Evolutionary conservation across 2,797 vertebrate genomes (phyloP).

Genomic region (Enteromius argenteus): DNA sequence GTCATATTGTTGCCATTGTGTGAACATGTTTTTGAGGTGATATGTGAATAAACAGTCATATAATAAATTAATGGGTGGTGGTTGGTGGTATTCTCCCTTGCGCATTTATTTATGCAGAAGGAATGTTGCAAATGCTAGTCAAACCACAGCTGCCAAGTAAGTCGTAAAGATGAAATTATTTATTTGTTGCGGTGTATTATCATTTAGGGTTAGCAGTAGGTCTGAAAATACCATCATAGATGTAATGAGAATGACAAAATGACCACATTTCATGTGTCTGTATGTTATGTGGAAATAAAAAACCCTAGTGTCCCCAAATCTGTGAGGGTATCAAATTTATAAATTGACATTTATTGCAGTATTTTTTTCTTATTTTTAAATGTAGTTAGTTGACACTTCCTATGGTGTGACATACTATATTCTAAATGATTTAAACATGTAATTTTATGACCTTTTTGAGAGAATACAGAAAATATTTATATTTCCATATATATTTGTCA

Average conservation of each 20-base stretch:
- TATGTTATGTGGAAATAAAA: background rate
- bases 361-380: background rate
- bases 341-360: background rate
- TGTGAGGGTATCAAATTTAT: background rate
- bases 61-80: background rate
- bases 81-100: constrained; percentile 2
- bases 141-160: constrained; percentile 6
- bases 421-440: background rate
- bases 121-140: constrained; percentile 2
- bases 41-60: constrained; percentile 20
- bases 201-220: background rate
- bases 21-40: constrained; percentile 14
- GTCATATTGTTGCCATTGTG: constrained; percentile 19
- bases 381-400: background rate
- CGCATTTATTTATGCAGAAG: background rate
- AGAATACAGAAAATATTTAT: background rate
- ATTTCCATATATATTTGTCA: background rate
- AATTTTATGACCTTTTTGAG: background rate
- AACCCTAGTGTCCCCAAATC: background rate
- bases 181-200: background rate
- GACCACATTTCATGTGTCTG: background rate
- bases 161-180: background rate
- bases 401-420: background rate
- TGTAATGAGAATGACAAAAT: background rate
- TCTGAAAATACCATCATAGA: background rate